Percentiles rank a stretch among this genome's conserved stretches.
Conservation (phyloP, 2,797 vertebrate species). For the Parotocinclus haroldoi region DNA sequence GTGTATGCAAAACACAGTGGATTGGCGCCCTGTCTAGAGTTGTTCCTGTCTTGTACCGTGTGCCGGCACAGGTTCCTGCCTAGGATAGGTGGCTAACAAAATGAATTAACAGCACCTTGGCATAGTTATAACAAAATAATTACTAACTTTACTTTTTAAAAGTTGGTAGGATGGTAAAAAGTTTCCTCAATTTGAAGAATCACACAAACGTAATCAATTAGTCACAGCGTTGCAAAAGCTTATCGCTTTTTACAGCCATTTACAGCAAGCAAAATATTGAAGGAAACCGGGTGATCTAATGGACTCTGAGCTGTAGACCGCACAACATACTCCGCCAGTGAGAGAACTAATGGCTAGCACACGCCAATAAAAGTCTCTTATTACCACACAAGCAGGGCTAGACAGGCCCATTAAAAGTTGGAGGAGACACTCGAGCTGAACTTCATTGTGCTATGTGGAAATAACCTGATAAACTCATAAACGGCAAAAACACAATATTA, state of each 20-base stretch:
- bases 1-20: too few species aligned
- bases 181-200: too few species aligned
- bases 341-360: slow-evolving; percentile 43
- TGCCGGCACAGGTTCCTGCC: too few species aligned
- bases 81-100: too few species aligned
- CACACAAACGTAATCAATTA: not conserved
- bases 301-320: slow-evolving; percentile 18
- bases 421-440: slow-evolving; percentile 25
- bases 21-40: too few species aligned
- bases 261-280: not conserved
- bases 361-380: slow-evolving; percentile 37
- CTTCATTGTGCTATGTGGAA: slow-evolving; percentile 30
- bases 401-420: slow-evolving; percentile 23
- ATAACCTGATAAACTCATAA: slow-evolving; percentile 16
- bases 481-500: slow-evolving; percentile 2
- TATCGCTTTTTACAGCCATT: slow-evolving; percentile 24
- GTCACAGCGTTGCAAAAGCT: not conserved
- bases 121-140: too few species aligned
- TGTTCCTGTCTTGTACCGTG: too few species aligned
- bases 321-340: slow-evolving; percentile 41
- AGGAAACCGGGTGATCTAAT: slow-evolving; percentile 30
- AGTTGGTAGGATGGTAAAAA: too few species aligned
- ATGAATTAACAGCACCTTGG: too few species aligned
- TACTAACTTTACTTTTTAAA: too few species aligned
- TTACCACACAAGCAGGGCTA: slow-evolving; percentile 31